Evolutionary conservation across 2,113 vertebrate genomes (phyloP), one percentile per base, ranked within the genome.

Genomic region (Campylomormyrus tamandua): DNA sequence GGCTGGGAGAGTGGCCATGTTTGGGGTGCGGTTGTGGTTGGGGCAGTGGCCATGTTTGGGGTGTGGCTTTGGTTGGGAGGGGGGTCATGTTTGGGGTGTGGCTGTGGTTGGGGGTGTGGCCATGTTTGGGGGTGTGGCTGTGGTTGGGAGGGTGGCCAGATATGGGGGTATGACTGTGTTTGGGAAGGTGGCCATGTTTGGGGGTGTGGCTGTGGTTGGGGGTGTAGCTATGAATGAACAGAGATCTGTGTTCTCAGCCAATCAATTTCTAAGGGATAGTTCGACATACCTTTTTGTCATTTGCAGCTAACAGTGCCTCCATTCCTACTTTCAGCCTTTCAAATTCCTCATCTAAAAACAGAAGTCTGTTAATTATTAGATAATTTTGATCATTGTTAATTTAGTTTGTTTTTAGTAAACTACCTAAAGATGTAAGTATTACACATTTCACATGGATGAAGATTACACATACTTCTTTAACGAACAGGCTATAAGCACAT

Each of bases 311-410:
- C 90, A 99, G 91, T 0, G 97, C 96, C 92, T 99, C 98, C 97
- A 99, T 98, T 89, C 98, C 97, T 85, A 96, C 93, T 94, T 98
- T 99, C 93, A 99, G 77, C 48, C 96, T 93, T 31, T 99, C 98
- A 89, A 99, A 96, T 95, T 99, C 98, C 94, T 98, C 97, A 94
- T 99, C 98, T 99, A 92, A 91, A 94, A 94, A 70, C 39, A 89
- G 85, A 91, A 27, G 90, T 56, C 31, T 62, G 39, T 88, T 87
- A 56, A 56, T 39, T 45, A 45, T 15, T 5, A 42, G 17, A 88
- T 13, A 8, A 13, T 42, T 45, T 42, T 24, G 87, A 39, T 35
- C 17, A 45, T 46, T 50, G 21, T 17, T 50, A 88, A 70, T 13
- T 4, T 53, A n/a, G 17, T 39, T 5, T 31, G 87, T n/a, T 70